These are phyloP conservation scores for Notarius lentiginosus DNA, from an alignment of 2,113 vertebrate genomes.

Conservation along the genomic window DNA sequence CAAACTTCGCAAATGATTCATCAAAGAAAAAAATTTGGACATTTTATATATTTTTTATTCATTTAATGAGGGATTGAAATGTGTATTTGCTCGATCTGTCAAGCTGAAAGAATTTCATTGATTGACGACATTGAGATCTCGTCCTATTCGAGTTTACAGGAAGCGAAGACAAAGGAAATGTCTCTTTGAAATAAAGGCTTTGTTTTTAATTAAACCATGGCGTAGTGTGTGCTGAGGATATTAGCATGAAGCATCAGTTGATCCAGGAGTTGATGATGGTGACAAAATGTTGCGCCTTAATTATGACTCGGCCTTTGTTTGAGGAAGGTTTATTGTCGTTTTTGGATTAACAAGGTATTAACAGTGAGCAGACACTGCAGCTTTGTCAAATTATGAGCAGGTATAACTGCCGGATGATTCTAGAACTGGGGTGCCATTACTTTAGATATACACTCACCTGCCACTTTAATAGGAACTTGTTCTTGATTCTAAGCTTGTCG, in stretches of 20 bases:
- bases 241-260: slow-evolving; percentile 51
- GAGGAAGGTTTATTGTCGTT: not conserved
- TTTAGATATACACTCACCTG: too few relatives aligned
- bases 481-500: too few relatives aligned
- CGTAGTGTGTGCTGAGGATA: not conserved
- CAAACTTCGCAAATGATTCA: not conserved
- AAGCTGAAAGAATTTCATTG: not conserved
- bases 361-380: not conserved
- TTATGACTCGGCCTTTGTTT: slow-evolving; percentile 40
- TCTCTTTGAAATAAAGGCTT: slow-evolving; percentile 26
- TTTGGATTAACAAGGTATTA: slow-evolving; percentile 28
- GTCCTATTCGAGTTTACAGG: not conserved
- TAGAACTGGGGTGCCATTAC: not conserved
- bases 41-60: too few relatives aligned
- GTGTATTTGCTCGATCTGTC: not conserved
- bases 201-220: slow-evolving; percentile 52
- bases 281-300: slow-evolving; percentile 50
- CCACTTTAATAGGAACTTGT: too few relatives aligned
- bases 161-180: not conserved
- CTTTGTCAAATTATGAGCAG: not conserved
- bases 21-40: not conserved
- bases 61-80: not conserved
- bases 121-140: not conserved
- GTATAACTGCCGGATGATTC: not conserved
- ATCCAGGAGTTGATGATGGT: slow-evolving; percentile 32